Conservation (phyloP, 1,140 invertebrate species). For the Heterodera carotae region DNA sequence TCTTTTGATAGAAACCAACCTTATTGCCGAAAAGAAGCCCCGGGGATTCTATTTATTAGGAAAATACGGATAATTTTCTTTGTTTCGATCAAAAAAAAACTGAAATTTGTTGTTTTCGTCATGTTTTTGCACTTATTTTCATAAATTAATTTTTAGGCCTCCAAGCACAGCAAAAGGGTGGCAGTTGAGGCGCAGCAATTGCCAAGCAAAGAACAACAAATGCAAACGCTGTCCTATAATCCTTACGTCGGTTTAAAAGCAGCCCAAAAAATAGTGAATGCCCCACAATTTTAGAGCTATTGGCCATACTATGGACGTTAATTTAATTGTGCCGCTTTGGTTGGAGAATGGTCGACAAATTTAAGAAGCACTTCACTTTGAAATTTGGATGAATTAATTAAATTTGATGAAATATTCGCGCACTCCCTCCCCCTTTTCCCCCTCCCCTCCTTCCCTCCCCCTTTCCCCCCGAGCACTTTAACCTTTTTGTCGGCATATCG, state of each 20-base stretch:
- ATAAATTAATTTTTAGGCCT: conserved; percentile 30
- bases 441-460: too few relatives aligned
- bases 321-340: neutral
- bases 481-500: neutral
- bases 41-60: too few relatives aligned
- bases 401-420: too few relatives aligned
- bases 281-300: conserved; percentile 19
- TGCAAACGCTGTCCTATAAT: conserved; percentile 37
- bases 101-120: too few relatives aligned
- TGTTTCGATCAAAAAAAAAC: neutral
- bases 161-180: conserved; percentile 45
- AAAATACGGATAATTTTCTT: too few relatives aligned
- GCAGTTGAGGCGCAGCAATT: conserved; percentile 30
- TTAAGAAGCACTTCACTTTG: too few relatives aligned
- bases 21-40: too few relatives aligned
- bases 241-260: conserved; percentile 11
- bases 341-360: too few relatives aligned
- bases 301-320: conserved; percentile 43
- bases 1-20: too few relatives aligned
- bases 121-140: too few relatives aligned
- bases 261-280: conserved; percentile 3
- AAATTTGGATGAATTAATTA: too few relatives aligned
- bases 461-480: too few relatives aligned
- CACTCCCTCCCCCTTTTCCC: neutral
- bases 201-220: conserved; percentile 46